Conservation (phyloP, 1,140 invertebrate genomes). For the Anoplophora glabripennis region DNA sequence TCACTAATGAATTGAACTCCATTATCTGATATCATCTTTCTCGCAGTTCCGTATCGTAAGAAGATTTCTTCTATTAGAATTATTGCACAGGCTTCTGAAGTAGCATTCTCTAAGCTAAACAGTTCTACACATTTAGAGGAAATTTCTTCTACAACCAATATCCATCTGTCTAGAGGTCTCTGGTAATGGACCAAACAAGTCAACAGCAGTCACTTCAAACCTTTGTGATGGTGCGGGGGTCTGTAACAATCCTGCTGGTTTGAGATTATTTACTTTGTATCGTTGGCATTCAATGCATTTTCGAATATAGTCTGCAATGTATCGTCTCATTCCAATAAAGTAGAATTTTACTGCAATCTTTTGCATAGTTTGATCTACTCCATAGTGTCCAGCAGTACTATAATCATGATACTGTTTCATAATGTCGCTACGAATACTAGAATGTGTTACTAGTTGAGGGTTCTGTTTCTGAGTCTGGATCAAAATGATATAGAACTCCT, state of each 20-base stretch:
- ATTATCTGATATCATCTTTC: slow-evolving; percentile 44
- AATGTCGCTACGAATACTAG: slow-evolving; percentile 1
- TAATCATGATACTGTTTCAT: slow-evolving; percentile 36
- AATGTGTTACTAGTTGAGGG: slow-evolving; percentile 32
- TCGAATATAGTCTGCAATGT: slow-evolving; percentile 30
- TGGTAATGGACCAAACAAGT: slow-evolving; percentile 33
- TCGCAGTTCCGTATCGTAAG: slow-evolving; percentile 43
- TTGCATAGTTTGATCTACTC: slow-evolving; percentile 31
- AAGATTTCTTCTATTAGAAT: slow-evolving; percentile 44
- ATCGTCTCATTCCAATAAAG: slow-evolving; percentile 37
- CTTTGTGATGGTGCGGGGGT: slow-evolving; percentile 20
- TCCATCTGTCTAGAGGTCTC: slow-evolving; percentile 13
- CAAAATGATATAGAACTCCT: slow-evolving; percentile 39
- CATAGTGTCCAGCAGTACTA: slow-evolving; percentile 37
- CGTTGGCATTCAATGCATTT: slow-evolving; percentile 24
- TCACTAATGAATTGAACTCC: slow-evolving; percentile 43
- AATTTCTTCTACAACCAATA: slow-evolving; percentile 33
- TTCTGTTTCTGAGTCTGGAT: slow-evolving; percentile 33
- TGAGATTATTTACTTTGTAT: slow-evolving; percentile 30
- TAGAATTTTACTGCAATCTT: slow-evolving; percentile 33
- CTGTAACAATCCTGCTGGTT: slow-evolving; percentile 25
- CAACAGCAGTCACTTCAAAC: slow-evolving; percentile 31
- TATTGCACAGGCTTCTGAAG: slow-evolving; percentile 38
- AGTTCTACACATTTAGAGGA: slow-evolving; percentile 28
- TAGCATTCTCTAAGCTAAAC: slow-evolving; percentile 30